Conservation (phyloP, 2,797 vertebrate species). For the Diplodus sargus region DNA sequence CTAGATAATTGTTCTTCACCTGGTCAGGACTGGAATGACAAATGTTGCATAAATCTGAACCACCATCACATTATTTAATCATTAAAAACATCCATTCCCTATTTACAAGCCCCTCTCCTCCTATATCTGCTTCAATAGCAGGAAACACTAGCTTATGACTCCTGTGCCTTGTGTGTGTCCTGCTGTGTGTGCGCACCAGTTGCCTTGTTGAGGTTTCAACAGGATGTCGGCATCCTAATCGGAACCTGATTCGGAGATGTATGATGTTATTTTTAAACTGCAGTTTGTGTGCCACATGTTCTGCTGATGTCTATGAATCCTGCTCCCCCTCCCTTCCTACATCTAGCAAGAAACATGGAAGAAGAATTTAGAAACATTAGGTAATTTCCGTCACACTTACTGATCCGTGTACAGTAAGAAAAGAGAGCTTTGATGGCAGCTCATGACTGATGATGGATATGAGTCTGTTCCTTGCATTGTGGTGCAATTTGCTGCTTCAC, state of each 20-base stretch:
- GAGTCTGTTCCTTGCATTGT: neutral
- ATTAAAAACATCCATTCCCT: slow-evolving; percentile 47
- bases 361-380: slow-evolving; percentile 2
- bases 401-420: slow-evolving; percentile 22
- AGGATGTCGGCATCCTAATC: slow-evolving; percentile 71
- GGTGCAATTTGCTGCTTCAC: slow-evolving; percentile 33
- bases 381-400: neutral
- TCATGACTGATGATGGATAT: slow-evolving; percentile 18
- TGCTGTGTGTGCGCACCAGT: slow-evolving; percentile 46
- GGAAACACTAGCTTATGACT: slow-evolving; percentile 65
- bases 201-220: slow-evolving; percentile 64
- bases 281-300: slow-evolving; percentile 58
- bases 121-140: slow-evolving; percentile 66
- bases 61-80: slow-evolving; percentile 37
- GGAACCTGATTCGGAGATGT: slow-evolving; percentile 65
- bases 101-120: slow-evolving; percentile 45
- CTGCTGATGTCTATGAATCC: slow-evolving; percentile 48
- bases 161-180: slow-evolving; percentile 31
- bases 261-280: slow-evolving; percentile 70
- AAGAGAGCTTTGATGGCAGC: neutral
- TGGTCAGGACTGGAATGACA: neutral
- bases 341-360: slow-evolving; percentile 8
- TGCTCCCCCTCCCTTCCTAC: slow-evolving; percentile 11
- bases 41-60: slow-evolving; percentile 32
- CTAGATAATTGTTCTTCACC: too few species aligned